A percentile compares a stretch with the other conserved stretches of the same genome.
Conservation (phyloP, 2,797 vertebrate genomes). For the Tolypeutes matacus region DNA sequence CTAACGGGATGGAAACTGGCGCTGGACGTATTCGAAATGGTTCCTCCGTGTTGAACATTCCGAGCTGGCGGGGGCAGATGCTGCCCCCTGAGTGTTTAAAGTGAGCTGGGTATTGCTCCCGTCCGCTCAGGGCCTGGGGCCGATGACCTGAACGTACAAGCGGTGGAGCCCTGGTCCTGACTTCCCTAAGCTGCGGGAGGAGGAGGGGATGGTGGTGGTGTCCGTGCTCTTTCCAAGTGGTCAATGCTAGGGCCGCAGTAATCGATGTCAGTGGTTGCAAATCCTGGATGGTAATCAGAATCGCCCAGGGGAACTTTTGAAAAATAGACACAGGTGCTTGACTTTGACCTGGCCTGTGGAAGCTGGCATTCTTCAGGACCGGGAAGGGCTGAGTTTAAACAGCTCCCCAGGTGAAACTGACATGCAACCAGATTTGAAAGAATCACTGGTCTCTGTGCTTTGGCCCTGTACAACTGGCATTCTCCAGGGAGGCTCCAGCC, state of each 20-base stretch:
- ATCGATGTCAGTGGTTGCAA: not conserved
- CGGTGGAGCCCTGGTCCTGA: not conserved
- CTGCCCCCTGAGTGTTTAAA: not conserved
- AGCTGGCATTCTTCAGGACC: constrained; percentile 14
- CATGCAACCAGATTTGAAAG: not conserved
- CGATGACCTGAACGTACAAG: not conserved
- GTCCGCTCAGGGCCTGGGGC: not conserved
- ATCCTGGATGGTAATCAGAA: constrained; percentile 8
- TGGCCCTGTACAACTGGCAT: not conserved
- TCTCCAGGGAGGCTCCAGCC: not conserved
- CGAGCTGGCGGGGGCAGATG: not conserved
- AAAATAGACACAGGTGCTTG: not conserved
- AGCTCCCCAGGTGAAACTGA: not conserved
- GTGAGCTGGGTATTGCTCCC: not conserved
- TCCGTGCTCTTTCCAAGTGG: not conserved
- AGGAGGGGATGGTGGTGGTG: no score
- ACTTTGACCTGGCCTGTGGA: not conserved
- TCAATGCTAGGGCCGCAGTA: not conserved
- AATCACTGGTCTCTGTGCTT: constrained; percentile 27
- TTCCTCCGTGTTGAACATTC: not conserved
- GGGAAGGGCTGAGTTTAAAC: not conserved
- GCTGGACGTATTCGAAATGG: not conserved
- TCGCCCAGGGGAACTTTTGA: not conserved
- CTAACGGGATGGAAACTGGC: not conserved
- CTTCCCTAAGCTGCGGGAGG: not conserved